Base-by-base conservation (phyloP, 2,888 invertebrate genomes). In the Coecobrya sp. region DNA sequence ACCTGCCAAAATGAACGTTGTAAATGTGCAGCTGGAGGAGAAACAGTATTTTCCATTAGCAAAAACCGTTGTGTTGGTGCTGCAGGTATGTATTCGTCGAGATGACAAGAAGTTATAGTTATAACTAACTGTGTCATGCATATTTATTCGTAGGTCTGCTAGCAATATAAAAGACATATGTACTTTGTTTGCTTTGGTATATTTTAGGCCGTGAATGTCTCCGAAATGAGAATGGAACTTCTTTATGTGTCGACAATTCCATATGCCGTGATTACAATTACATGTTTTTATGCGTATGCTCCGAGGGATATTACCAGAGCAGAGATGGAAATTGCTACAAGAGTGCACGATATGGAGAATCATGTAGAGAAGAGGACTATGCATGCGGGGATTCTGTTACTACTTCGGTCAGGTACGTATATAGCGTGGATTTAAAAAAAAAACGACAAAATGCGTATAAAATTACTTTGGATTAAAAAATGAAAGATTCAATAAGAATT, bases 301-400 rank as follows among this genome's bases (percentile, higher is more conserved):
- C 76, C 10, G 93, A 93, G 27, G 52, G 62, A 5, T 88, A 62
- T 70, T 93, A 93, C 22, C 92, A 92, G 25, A 86, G 91, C 19
- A 81, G 84, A 30, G 93, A 93, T 62, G 93, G 93, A 13, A 89
- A 93, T 27, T 93, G 93, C 36, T 93, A 93, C 90, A 88, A 70
- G 25, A 90, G 86, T 62, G 90, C 89, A 13, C 89, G 92, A 19
- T 93, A 82, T 59, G 92, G 92, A 30, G 92, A 93, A 42, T 79
- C 85, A 25, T 93, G 93, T 36, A 10, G 87, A 52, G 93, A 93
- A 76, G 93, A 93, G 76, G 93, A 93, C 30, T 93, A 92, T 73
- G 76, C 93, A 11, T 93, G 93, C 90, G 93, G 93, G 30, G 93
- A 93, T 65, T 90, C 93, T n/a, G 79, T 93, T 55, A 86, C 93